Evolutionary conservation across 2,888 invertebrate species (phyloP), one percentile per base, ranked within the genome.

Genomic region (Brachyopa scutellaris): DNA sequence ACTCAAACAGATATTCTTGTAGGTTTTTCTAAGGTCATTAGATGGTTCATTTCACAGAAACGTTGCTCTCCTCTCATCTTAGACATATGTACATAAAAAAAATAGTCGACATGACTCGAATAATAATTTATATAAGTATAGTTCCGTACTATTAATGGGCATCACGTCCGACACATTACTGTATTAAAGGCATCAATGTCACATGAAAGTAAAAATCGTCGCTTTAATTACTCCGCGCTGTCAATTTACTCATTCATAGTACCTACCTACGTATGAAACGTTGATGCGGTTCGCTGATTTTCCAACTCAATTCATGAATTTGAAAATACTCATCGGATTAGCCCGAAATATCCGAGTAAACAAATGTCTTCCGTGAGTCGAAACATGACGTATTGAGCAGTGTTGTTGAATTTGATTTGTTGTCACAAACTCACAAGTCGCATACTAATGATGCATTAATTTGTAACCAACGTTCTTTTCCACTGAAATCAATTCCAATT

Each of bases 51-150:
- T 66, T 51, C 42, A 11, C 9, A 31, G 6, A 66, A 66, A 66
- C 42, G 2, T 19, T 42, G 42, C 40, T 38, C 17, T 15, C 36
- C 49, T 9, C 17, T 36, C 13, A 9, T 19, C 42, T 33, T 42
- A 42, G 66, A n/a, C 53, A 53, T 15, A 31, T 42, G 13, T 45
- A 47, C n/a, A n/a, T n/a, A n/a, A n/a, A n/a, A n/a, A n/a, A n/a
- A n/a, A n/a, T n/a, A n/a, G n/a, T n/a, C n/a, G 45, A 17, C 57
- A 70, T 59, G 57, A 21, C 29, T 49, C 26, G 69, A 70, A 70
- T 70, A 40, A 47, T 15, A 49, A n/a, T n/a, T n/a, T n/a, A n/a
- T n/a, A n/a, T n/a, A n/a, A n/a, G n/a, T 19, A 49, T 40, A 15
- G 49, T 57, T 49, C 49, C 29, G 57, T 29, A 4, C 59, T 31